Base-by-base conservation (phyloP, 1,140 invertebrate genomes). In the Sinonovacula constricta region DNA sequence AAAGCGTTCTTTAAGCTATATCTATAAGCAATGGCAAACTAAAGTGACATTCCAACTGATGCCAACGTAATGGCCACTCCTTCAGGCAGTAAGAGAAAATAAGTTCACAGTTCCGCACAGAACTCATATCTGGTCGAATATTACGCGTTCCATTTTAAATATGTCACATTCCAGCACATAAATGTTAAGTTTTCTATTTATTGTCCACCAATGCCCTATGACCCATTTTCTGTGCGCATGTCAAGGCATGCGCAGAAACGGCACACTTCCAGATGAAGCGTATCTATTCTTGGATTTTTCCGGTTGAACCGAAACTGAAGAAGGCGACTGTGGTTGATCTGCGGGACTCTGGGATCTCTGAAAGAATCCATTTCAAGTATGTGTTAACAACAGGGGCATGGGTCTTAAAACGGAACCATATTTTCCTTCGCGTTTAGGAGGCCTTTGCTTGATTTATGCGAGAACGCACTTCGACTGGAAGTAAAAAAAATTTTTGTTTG, bases 381-480 rank as follows among this genome's bases (percentile, higher is more conserved):
- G 70, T 45, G 7, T 10, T 10, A 45, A 45, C 39, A 45, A 45
- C 39, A 45, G 18, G 7, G 7, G 7, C 39, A 18, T 45, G 39
- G 7, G 7, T 18, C 7, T 45, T 45, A 45, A 45, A 45, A 10
- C 7, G 7, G 39, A 45, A 45, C 39, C 39, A 45, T 10, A 45
- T 45, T 45, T 10, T 18, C 18, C 39, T 45, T 33, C 33, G 30
- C 33, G 28, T 10, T 65, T 65, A 65, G 26, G 62, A 18, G n/a
- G 62, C 33, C 26, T 33, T 65, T 33, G 18, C 15, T 33, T 65
- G 62, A 33, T 65, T 75, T 76, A 76, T 59, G 54, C 72, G 28
- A 76, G 31, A 65, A 66, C 63, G 72, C 72, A 76, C 72, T 76
- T 76, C 65, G 72, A 76, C 72, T 76, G 72, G 45, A 76, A 76